Evolutionary conservation across 1,140 invertebrate genomes (phyloP).

Genomic region (Drosophila trapezifrons): DNA sequence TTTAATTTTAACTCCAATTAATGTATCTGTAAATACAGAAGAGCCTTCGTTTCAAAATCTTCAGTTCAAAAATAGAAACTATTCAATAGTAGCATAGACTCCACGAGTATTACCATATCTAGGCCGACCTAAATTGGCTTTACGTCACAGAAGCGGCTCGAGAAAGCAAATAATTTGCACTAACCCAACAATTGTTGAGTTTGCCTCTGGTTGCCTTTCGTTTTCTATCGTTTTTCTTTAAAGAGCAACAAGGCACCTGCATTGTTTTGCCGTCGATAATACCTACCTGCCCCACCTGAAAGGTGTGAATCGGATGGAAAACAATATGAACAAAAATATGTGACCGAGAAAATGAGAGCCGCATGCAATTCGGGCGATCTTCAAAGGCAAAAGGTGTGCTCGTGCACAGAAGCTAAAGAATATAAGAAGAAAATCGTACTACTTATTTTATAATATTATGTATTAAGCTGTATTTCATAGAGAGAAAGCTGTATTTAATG

Average conservation of each 20-base stretch:
- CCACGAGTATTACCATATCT: slow-evolving; percentile 22
- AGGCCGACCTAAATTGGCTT: slow-evolving; percentile 32
- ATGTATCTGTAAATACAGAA: no score
- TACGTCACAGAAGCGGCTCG: slow-evolving; percentile 44
- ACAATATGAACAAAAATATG: slow-evolving; percentile 11
- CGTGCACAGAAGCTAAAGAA: neutral
- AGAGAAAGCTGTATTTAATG: no score
- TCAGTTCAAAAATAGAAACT: slow-evolving; percentile 1
- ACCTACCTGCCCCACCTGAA: slow-evolving; percentile 9
- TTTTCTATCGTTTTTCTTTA: slow-evolving; percentile 5
- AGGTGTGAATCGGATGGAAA: slow-evolving; percentile 31
- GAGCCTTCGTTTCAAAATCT: neutral
- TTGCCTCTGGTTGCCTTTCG: slow-evolving; percentile 30
- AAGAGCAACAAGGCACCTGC: slow-evolving; percentile 45
- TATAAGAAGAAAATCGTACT: neutral
- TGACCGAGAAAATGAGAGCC: neutral
- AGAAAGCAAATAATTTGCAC: slow-evolving; percentile 67
- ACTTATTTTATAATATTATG: no score
- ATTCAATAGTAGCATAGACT: slow-evolving; percentile 5
- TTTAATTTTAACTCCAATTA: no score
- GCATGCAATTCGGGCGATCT: slow-evolving; percentile 37
- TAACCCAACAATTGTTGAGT: slow-evolving; percentile 29
- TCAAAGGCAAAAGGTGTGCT: slow-evolving; percentile 22
- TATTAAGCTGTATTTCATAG: no score
- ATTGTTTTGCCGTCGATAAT: slow-evolving; percentile 41